A percentile compares a stretch with the other conserved stretches of the same genome.
phyloP scores from a whole-genome alignment of 2,888 invertebrate genomes.

The Hirtodrosophila confusa region DNA sequence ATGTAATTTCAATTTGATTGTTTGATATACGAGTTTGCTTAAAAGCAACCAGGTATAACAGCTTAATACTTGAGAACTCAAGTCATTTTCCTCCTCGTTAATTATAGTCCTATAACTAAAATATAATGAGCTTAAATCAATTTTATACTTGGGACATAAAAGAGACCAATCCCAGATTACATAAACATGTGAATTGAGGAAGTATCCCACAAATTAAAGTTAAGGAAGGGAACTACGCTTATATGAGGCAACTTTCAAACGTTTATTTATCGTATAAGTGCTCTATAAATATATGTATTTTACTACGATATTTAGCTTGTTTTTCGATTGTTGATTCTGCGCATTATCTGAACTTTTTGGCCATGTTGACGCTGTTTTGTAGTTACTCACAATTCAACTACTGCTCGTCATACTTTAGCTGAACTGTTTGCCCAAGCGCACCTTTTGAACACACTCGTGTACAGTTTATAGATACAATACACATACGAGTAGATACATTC shows the following conservation, averaged over 20 bases:
- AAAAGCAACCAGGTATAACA: too few relatives aligned
- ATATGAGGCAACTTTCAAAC: conserved; percentile 3
- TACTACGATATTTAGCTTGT: conserved; percentile 9
- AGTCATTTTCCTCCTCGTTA: too few relatives aligned
- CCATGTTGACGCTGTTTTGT: conserved; percentile 27
- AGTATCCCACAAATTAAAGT: background rate
- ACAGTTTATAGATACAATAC: conserved; percentile 28
- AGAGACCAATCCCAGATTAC: too few relatives aligned
- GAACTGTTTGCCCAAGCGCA: conserved; percentile 64
- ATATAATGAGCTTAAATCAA: too few relatives aligned
- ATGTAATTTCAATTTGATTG: background rate
- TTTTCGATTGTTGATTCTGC: conserved; percentile 10
- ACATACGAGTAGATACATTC: conserved; percentile 46
- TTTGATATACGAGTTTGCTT: background rate
- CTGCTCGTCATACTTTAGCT: conserved; percentile 25
- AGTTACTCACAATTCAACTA: conserved; percentile 29
- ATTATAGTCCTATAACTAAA: too few relatives aligned
- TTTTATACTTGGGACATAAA: too few relatives aligned
- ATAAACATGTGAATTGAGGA: too few relatives aligned
- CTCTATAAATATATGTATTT: conserved; percentile 23
- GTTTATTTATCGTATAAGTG: conserved; percentile 16
- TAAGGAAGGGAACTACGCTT: background rate
- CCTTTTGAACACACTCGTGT: conserved; percentile 36
- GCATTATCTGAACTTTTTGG: conserved; percentile 25
- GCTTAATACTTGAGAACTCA: too few relatives aligned